phyloP scores from a whole-genome alignment of 2,797 vertebrate genomes.

The Novumbra hubbsi region DNA sequence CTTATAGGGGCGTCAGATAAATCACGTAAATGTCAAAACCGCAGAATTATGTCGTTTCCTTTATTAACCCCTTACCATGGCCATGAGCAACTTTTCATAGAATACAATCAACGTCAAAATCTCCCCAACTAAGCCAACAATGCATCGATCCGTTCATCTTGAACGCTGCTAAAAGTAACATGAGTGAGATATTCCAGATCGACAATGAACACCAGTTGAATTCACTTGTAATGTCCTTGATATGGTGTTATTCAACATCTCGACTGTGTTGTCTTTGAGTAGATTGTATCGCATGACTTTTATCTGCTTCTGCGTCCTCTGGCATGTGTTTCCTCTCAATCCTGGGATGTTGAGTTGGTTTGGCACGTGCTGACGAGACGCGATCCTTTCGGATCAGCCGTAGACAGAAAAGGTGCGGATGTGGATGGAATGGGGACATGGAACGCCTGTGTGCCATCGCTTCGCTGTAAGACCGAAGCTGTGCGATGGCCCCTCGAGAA shows the following conservation, averaged over 20 bases:
- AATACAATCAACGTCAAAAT: background rate
- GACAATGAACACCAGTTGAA: background rate
- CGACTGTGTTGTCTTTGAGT: slow-evolving; percentile 10
- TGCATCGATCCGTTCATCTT: background rate
- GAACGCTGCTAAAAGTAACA: background rate
- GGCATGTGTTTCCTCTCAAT: background rate
- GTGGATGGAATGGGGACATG: slow-evolving; percentile 76
- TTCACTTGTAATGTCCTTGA: background rate
- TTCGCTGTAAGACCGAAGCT: slow-evolving; percentile 42
- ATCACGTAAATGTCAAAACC: background rate
- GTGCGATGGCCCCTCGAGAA: slow-evolving; percentile 54
- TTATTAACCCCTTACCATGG: background rate
- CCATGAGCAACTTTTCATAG: no score
- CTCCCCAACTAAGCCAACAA: background rate
- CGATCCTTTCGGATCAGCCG: slow-evolving; percentile 66
- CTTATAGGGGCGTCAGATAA: no score
- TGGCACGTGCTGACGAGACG: slow-evolving; percentile 69
- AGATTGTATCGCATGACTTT: slow-evolving; percentile 46
- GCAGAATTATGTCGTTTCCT: background rate
- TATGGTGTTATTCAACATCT: background rate
- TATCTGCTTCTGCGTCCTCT: slow-evolving; percentile 23
- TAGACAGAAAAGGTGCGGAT: slow-evolving; percentile 66
- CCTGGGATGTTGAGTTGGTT: slow-evolving; percentile 61
- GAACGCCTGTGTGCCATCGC: slow-evolving; percentile 62
- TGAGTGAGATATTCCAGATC: background rate